These are phyloP conservation scores for Lethenteron reissneri DNA, from an alignment of 2,113 vertebrate genomes.

Conservation along the genomic window DNA sequence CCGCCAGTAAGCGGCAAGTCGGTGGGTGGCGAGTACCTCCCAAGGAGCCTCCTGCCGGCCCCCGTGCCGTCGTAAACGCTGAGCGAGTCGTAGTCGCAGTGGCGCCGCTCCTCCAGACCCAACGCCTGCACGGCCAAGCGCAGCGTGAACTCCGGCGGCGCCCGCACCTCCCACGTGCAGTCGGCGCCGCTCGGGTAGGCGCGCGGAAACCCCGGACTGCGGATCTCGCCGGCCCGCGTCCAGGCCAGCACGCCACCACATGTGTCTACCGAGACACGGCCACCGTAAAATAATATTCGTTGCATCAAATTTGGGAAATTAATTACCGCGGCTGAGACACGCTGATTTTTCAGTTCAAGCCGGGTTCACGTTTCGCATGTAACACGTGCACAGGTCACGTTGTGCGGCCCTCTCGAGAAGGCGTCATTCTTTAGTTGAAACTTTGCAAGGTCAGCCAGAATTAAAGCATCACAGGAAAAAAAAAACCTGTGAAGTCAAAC, in stretches of 20 bases:
- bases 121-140: conserved; percentile 11
- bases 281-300: too few species aligned
- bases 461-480: too few species aligned
- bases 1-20: too few species aligned
- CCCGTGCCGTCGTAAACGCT: conserved; percentile 12
- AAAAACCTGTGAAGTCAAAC: too few species aligned
- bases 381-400: too few species aligned
- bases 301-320: too few species aligned
- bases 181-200: conserved; percentile 14
- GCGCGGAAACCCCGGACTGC: conserved; percentile 14
- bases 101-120: conserved; percentile 12
- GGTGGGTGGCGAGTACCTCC: conserved; percentile 10
- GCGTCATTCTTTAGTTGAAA: too few species aligned
- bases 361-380: too few species aligned
- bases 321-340: too few species aligned
- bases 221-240: conserved; percentile 9
- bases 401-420: too few species aligned
- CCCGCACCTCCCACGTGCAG: conserved; percentile 13
- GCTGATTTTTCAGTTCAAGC: too few species aligned
- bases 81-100: conserved; percentile 14
- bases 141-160: conserved; percentile 9
- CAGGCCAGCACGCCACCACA: conserved; percentile 12
- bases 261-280: conserved; percentile 8
- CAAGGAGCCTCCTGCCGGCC: conserved; percentile 8
- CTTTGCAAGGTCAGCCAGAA: too few species aligned